Evolutionary conservation across 2,888 invertebrate genomes (phyloP), one percentile per base, ranked within the genome.

Genomic region (Enoplolaimus lenunculus): DNA sequence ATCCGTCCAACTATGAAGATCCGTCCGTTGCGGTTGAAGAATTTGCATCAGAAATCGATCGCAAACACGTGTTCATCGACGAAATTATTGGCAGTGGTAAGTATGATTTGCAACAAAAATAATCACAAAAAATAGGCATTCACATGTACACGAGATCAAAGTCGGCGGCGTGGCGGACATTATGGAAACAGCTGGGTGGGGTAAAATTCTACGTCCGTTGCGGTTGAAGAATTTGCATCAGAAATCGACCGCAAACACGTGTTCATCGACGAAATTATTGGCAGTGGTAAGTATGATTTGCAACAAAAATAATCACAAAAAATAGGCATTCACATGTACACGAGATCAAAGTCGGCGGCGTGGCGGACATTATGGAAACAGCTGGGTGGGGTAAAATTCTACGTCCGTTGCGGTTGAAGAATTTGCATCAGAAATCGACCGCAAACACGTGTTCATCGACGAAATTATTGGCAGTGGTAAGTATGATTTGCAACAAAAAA

Each of bases 1-100:
- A 98, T 83, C 97, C 98, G 16, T 95, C 95, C 81, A 97, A 97
- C 0, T 98, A 98, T 81, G 98, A 98, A 84, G 97, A 98, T 83
- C 97, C 97, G 1, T 94, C 94, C 82, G 93, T 95, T 82, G 97
- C 97, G 1, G 93, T 99, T 2, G 85, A 92, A 74, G 97, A 98
- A 82, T 98, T 98, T 82, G 94, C 98, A 0, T 86, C 93, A 71
- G 97, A 98, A 86, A 97, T 98, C 75, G 94, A 95, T 82, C 93
- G 94, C 0, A 91, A 91, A 74, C 92, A 90, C 80, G 95, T 98
- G 76, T 93, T 93, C 65, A 98, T 98, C 76, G 98, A 98, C 83
- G 93, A 94, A 29, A 94, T 97, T 72, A 97, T 98, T 77, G 98
- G 97, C 82, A 94, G 93, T 70, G 98, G 84, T 82, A 75, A 72